Base-by-base conservation (phyloP, 2,888 invertebrate species). In the Caenorhabditis sp. region DNA sequence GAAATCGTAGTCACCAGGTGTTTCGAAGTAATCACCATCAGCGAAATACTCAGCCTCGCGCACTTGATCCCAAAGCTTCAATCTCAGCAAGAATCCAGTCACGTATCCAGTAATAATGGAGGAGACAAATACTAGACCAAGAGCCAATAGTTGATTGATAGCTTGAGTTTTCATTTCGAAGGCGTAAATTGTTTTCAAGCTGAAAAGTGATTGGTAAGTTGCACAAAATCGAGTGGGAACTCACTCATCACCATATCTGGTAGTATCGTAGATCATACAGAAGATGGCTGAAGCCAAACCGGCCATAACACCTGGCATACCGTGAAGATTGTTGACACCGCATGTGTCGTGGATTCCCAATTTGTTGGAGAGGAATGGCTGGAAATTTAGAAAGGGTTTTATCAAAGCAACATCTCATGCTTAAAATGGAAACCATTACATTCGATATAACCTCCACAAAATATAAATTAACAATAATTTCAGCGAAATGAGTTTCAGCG, bases 151-250 rank as follows among this genome's bases (percentile, higher is more conserved):
- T 89, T 95, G 95, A 87, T 92, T 93, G 31, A 92, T 90, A 1
- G 93, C 94, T 89, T 95, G 95, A 20, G 1, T 92, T 91, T 26
- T 91, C 90, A 85, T 94, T 91, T 10, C 91, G 91, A 77, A 21
- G 90, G 63, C 66, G 20, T 83, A 83, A 67, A 83, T 83, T 27
- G 59, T 73, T 25, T 59, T 59, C 54, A 78, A 67, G 64, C 81
- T 81, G 36, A 27, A 79, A 67, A 3, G 21, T 56, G 12, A 26
- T 26, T 26, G 17, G 8, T 65, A 3, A 23, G 7, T 12, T 14
- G 5, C 17, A 26, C 21, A 20, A 38, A 27, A 25, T 0, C 49
- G 25, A 4, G 59, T 14, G 68, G 71, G 53, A 77, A 76, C 60
- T 74, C 70, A 65, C 72, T 69, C 58, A 63, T 63, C 71, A 66